Evolutionary conservation across 2,888 invertebrate species (phyloP), one percentile per base, ranked within the genome.

Genomic region (Doris montereyensis): DNA sequence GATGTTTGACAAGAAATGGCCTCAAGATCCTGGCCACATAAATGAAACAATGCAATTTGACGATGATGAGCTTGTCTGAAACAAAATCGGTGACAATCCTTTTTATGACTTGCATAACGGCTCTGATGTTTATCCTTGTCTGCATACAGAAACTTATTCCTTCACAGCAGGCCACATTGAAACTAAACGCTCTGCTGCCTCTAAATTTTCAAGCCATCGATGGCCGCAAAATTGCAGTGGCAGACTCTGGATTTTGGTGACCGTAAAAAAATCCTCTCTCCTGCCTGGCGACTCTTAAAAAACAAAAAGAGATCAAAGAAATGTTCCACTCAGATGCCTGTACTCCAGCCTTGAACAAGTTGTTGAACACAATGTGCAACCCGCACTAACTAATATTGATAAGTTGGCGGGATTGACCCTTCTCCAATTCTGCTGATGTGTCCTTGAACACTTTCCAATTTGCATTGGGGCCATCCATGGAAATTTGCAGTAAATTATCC

Each of bases 211-310:
- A 17, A 85, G 57, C 82, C 84, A 84, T n/a, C 83, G 35, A 67
- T 84, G 83, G 57, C 75, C 75, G 1, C 74, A 81, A 80, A 83
- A 89, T 78, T 89, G 88, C 35, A 86, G 58, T 21, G 88, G 88
- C 76, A 88, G 85, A 60, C 78, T 10, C 26, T 65, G 21, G 3
- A 1, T 65, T 28, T 4, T 8, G 2, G 10, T 65, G 3, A 24
- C 26, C 2, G 5, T 3, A 28, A 65, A 65, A 65, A 65, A 65
- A n/a, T n/a, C n/a, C 1, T 1, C 67, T 8, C 67, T 24, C 67
- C 67, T 4, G 3, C 24, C 67, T 3, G 67, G 67, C 2, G 67
- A 65, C 26, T 65, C 67, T 8, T 65, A 28, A 28, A 65, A 65
- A 28, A 65, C 24, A 65, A 13, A 65, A 24, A 26, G 26, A 28